Percentiles rank a stretch among this genome's conserved stretches.
These are phyloP conservation scores for Lethenteron camtschaticum DNA, from an alignment of 2,113 vertebrate species.

Conservation along the genomic window DNA sequence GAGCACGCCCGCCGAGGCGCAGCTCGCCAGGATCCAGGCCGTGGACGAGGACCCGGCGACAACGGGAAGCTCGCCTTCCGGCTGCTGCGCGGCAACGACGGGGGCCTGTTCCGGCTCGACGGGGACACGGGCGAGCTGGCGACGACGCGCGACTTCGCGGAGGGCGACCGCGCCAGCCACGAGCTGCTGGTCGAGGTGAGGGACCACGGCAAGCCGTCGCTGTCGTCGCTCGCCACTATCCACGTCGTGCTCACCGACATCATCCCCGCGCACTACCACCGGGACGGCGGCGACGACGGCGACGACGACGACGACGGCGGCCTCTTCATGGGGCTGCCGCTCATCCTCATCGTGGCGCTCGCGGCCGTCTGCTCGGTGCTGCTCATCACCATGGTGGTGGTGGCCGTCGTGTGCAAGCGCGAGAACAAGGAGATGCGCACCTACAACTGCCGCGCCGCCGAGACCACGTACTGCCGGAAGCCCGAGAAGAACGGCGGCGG, in stretches of 20 bases:
- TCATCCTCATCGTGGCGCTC: slow-evolving; percentile 83
- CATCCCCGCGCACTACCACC: slow-evolving; percentile 29
- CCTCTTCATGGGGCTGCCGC: slow-evolving; percentile 56
- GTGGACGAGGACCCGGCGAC: slow-evolving; percentile 79
- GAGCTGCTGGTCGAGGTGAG: slow-evolving; percentile 75
- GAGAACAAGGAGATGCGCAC: slow-evolving; percentile 89
- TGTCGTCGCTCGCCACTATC: slow-evolving; percentile 63
- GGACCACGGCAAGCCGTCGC: slow-evolving; percentile 76
- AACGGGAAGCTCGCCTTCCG: slow-evolving; percentile 79
- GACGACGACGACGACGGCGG: slow-evolving; percentile 5
- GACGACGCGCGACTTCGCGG: slow-evolving; percentile 46
- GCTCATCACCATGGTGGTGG: slow-evolving; percentile 77
- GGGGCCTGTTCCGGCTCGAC: slow-evolving; percentile 76
- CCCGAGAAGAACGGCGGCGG: no score
- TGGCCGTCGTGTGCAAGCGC: slow-evolving; percentile 68
- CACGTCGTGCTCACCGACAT: slow-evolving; percentile 59
- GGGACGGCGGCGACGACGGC: slow-evolving; percentile 16
- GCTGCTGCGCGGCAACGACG: slow-evolving; percentile 66
- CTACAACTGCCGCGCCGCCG: slow-evolving; percentile 59
- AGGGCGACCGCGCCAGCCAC: slow-evolving; percentile 46
- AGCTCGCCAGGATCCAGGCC: slow-evolving; percentile 64
- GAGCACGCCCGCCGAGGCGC: slow-evolving; percentile 65
- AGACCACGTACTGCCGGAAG: slow-evolving; percentile 12
- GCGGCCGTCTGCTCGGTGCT: slow-evolving; percentile 85
- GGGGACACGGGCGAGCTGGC: slow-evolving; percentile 81